Evolutionary conservation across 2,113 vertebrate genomes (phyloP).

Genomic region (Gnathonemus longibarbis): DNA sequence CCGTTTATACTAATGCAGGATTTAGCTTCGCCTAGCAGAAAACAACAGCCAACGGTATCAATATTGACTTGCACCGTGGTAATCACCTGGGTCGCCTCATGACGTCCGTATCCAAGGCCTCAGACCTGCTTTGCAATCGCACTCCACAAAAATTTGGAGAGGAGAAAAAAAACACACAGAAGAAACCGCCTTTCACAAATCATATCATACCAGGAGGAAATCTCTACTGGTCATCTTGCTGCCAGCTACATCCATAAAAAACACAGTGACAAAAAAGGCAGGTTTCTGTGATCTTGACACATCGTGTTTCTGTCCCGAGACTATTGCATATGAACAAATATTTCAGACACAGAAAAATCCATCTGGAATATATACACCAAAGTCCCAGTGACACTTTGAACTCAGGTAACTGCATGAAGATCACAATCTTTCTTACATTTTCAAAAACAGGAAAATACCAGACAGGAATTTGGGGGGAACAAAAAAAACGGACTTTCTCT

Average conservation of each 20-base stretch:
- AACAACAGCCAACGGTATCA: conserved; percentile 58
- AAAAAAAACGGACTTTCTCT: neutral
- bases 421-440: conserved; percentile 16
- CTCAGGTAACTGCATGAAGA: conserved; percentile 7
- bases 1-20: conserved; percentile 55
- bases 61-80: conserved; percentile 65
- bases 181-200: neutral
- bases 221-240: neutral
- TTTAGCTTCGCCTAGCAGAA: conserved; percentile 52
- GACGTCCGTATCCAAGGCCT: conserved; percentile 29
- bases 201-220: neutral
- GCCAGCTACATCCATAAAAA: neutral
- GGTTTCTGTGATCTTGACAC: neutral
- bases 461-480: conserved; percentile 16
- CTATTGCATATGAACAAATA: neutral
- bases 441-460: conserved; percentile 17
- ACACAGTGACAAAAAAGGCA: neutral
- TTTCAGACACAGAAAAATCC: neutral
- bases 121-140: conserved; percentile 16
- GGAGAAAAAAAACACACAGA: neutral
- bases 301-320: too few relatives aligned
- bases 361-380: conserved; percentile 4
- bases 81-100: conserved; percentile 49
- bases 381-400: conserved; percentile 13
- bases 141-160: conserved; percentile 25